Percentiles rank a stretch among this genome's conserved stretches.
These are phyloP conservation scores for Ceratina japonica DNA, from an alignment of 1,140 invertebrate species.

Conservation along the genomic window DNA sequence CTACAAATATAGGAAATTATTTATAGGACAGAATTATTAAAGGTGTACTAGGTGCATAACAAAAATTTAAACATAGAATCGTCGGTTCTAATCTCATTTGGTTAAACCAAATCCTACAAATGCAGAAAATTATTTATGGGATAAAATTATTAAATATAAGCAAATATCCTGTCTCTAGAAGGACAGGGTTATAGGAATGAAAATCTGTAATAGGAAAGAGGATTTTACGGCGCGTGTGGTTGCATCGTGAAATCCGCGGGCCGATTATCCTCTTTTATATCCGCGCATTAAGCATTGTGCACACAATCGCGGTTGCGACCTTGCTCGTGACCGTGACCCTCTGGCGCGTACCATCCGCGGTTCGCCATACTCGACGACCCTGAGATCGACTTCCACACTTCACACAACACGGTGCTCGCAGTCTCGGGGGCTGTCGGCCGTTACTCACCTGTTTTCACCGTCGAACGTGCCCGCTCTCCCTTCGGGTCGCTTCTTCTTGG, in stretches of 20 bases:
- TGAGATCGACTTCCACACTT: conserved; percentile 61
- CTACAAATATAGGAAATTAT: no score
- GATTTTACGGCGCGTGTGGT: no score
- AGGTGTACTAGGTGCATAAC: no score
- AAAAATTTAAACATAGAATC: neutral
- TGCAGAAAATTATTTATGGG: no score
- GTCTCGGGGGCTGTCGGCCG: conserved; percentile 70
- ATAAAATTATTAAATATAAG: no score
- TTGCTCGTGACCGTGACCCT: conserved; percentile 73
- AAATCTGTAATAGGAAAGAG: no score
- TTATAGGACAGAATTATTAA: no score
- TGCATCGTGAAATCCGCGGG: conserved; percentile 60
- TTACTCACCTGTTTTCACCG: conserved; percentile 74
- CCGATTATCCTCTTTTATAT: conserved; percentile 64
- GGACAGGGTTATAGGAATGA: no score
- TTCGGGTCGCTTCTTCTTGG: conserved; percentile 37
- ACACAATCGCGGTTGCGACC: conserved; percentile 71
- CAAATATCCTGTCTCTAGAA: no score
- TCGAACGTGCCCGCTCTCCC: conserved; percentile 60
- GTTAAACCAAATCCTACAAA: no score
- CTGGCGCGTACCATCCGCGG: conserved; percentile 56
- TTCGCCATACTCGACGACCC: conserved; percentile 70
- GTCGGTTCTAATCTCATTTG: no score
- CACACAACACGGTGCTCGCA: conserved; percentile 40
- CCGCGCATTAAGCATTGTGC: conserved; percentile 66